Base-by-base conservation (phyloP, 2,888 invertebrate genomes). In the Sinhomidia bicolor region DNA sequence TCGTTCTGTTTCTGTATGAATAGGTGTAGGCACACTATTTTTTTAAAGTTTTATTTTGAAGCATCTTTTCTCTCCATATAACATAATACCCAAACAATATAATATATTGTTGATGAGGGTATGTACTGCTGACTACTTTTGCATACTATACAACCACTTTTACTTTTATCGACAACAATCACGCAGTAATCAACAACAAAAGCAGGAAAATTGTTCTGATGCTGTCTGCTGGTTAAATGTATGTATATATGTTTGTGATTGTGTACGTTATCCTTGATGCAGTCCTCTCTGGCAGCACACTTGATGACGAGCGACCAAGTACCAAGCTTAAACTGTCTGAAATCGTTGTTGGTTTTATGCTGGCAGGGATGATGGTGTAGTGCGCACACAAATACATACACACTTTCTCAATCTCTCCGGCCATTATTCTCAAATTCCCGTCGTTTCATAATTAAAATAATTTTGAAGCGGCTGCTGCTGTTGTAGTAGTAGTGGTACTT, bases 381-480 rank as follows among this genome's bases (percentile, higher is more conserved):
- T n/a, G n/a, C n/a, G n/a, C n/a, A n/a, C n/a, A n/a, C n/a, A n/a
- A n/a, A n/a, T n/a, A n/a, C n/a, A n/a, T n/a, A n/a, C n/a, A 65
- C 17, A 65, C 65, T 29, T 14, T 6, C n/a, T 65, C 65, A 65
- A 71, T 71, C 71, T 71, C 7, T 36, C 36, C 7, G 1, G 36
- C 71, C 14, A 71, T 71, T 71, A 23, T 71, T 71, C 20, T 36
- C 71, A 41, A 20, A 20, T 57, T 20, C 36, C 7, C 9, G 41
- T 41, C 36, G 71, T 71, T 71, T 41, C 12, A 71, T 41, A 71
- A 71, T 71, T 71, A 71, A 71, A 71, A 12, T 41, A 71, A 71
- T 71, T 41, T 41, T 5, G 62, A 29, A 1, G 17, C 12, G 51
- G 12, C 10, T 5, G 17, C 5, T 60, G 60, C 60, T 60, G 51